phyloP scores from a whole-genome alignment of 2,797 vertebrate species.

The Hafferia zeledoni region DNA sequence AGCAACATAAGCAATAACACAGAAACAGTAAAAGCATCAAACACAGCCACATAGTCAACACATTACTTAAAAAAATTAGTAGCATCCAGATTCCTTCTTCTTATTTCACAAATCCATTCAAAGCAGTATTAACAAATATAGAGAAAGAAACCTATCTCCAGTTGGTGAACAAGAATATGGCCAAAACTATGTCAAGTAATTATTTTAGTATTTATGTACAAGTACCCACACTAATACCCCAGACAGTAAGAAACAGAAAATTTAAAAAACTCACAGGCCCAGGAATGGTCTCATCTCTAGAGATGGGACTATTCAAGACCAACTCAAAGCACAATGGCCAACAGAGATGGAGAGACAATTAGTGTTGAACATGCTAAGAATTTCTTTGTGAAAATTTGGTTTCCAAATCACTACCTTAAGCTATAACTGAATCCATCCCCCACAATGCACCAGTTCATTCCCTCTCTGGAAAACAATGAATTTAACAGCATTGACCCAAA shows the following conservation, averaged over 20 bases:
- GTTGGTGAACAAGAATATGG: not conserved
- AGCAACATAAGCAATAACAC: not conserved
- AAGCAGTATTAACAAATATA: not conserved
- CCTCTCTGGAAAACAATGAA: not conserved
- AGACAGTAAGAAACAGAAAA: not conserved
- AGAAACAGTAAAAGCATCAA: not conserved
- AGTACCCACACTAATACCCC: not conserved
- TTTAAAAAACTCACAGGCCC: not conserved
- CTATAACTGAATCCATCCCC: not conserved
- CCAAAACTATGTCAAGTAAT: not conserved
- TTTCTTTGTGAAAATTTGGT: not conserved
- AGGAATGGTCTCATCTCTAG: not conserved
- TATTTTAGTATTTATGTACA: not conserved
- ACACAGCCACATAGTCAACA: not conserved
- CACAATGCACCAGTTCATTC: not conserved
- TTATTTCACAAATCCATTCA: not conserved
- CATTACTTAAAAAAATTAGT: not conserved
- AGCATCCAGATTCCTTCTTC: not conserved
- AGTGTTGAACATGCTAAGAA: not conserved
- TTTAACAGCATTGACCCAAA: not conserved
- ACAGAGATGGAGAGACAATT: not conserved
- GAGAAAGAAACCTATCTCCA: not conserved
- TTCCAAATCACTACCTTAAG: not conserved
- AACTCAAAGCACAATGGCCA: not conserved
- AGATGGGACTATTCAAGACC: not conserved